Evolutionary conservation across 2,113 vertebrate species (phyloP).

Genomic region (Phaethon lepturus): DNA sequence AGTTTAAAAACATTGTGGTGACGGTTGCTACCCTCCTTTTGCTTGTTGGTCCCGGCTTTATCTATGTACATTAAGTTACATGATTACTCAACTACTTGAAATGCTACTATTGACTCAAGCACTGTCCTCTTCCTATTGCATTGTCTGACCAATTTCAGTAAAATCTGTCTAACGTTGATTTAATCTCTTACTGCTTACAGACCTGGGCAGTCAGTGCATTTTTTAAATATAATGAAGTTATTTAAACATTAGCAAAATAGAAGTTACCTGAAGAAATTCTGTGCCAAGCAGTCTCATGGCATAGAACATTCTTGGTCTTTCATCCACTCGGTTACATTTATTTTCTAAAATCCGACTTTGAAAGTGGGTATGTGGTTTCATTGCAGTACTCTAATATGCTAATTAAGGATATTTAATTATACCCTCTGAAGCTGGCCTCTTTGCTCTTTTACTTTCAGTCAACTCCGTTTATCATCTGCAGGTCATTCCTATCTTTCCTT

Average conservation of each 20-base stretch:
- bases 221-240: neutral
- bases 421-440: neutral
- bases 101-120: neutral
- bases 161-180: neutral
- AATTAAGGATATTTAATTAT: conserved; percentile 40
- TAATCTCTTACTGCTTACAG: neutral
- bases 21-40: neutral
- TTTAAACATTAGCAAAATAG: neutral
- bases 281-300: neutral
- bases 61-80: neutral
- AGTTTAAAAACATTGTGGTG: neutral
- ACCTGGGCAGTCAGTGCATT: neutral
- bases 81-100: neutral
- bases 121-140: neutral
- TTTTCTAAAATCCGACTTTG: neutral
- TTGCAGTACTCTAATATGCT: neutral
- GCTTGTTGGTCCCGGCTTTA: neutral
- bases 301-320: neutral
- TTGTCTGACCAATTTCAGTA: conserved; percentile 2
- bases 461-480: conserved; percentile 16
- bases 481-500: neutral
- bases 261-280: neutral
- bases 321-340: neutral
- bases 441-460: conserved; percentile 3
- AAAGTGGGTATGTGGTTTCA: neutral